Conservation (phyloP, 2,797 vertebrate species). For the Eulemur albifrons region DNA sequence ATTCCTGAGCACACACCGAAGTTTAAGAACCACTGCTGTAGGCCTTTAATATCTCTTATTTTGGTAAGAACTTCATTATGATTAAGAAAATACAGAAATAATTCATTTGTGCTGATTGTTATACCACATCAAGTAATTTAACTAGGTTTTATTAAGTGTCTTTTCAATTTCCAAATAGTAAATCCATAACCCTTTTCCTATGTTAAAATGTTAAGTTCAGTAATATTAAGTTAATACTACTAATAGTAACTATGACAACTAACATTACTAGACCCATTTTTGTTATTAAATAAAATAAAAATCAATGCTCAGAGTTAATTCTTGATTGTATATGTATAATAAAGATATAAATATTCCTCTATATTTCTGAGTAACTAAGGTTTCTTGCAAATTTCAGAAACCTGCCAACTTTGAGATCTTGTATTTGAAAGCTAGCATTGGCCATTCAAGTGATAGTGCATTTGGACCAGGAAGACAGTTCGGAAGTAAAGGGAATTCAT, state of each 20-base stretch:
- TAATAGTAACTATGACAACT: background rate
- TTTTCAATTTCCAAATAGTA: conserved; percentile 12
- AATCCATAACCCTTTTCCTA: background rate
- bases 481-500: background rate
- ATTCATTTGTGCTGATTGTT: background rate
- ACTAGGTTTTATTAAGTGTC: background rate
- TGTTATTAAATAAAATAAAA: background rate
- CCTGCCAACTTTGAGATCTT: background rate
- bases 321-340: background rate
- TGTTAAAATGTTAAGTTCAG: background rate
- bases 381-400: background rate
- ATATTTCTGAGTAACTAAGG: background rate
- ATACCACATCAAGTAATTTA: background rate
- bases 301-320: background rate
- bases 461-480: background rate
- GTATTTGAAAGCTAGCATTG: background rate
- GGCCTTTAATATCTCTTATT: background rate
- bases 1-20: background rate
- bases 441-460: background rate
- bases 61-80: background rate
- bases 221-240: background rate
- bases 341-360: background rate
- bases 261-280: background rate
- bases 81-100: background rate
- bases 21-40: background rate